Evolutionary conservation across 2,113 vertebrate species (phyloP).

Genomic region (Pelmatolapia mariae): DNA sequence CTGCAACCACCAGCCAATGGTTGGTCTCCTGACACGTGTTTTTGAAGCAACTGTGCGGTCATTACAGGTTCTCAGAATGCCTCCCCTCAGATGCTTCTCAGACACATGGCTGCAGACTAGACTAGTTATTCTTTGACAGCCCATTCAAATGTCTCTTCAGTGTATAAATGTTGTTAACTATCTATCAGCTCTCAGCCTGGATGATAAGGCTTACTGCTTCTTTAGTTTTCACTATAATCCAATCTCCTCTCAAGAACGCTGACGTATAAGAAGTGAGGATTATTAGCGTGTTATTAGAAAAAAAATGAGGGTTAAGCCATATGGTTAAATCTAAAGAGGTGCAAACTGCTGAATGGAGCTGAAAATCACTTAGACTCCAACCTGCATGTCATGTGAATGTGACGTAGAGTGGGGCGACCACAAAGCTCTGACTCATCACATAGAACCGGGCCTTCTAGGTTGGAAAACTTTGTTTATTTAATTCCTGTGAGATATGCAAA

Average conservation of each 20-base stretch:
- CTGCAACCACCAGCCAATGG: not conserved
- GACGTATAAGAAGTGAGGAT: not conserved
- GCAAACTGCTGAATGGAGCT: not conserved
- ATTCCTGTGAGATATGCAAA: not conserved
- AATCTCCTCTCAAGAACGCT: not conserved
- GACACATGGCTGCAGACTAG: not conserved
- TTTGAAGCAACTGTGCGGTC: not conserved
- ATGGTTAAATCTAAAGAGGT: not conserved
- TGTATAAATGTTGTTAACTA: not conserved
- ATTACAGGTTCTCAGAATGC: not conserved
- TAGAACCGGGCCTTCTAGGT: constrained; percentile 4
- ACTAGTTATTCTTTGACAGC: not conserved
- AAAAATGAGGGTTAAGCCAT: not conserved
- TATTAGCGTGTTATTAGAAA: not conserved
- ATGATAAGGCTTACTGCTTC: not conserved
- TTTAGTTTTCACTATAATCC: not conserved
- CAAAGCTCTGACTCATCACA: constrained; percentile 54
- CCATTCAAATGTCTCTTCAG: constrained; percentile 1
- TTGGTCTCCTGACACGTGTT: not conserved
- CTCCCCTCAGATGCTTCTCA: not conserved
- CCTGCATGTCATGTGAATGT: constrained; percentile 58
- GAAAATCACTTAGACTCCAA: constrained; percentile 15
- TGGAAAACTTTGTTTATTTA: constrained; percentile 1
- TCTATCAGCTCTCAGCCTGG: not conserved
- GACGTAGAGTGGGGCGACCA: constrained; percentile 34